These are phyloP conservation scores for Hiodon tergisus DNA, from an alignment of 2,113 vertebrate genomes.

Conservation along the genomic window DNA sequence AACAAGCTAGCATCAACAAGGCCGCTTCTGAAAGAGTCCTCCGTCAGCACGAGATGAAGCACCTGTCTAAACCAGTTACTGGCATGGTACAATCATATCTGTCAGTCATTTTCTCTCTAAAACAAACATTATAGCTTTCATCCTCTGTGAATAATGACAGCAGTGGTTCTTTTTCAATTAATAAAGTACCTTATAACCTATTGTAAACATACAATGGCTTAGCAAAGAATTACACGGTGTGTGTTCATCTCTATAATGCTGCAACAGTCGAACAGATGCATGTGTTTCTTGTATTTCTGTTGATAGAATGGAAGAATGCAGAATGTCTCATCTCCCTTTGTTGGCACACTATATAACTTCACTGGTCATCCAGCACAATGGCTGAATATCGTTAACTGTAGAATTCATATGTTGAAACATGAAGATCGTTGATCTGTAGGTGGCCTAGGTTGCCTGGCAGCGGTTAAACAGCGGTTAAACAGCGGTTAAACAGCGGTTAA, in stretches of 20 bases:
- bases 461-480: neutral
- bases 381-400: neutral
- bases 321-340: neutral
- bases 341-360: neutral
- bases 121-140: conserved; percentile 10
- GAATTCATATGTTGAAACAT: neutral
- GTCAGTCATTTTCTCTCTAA: conserved; percentile 4
- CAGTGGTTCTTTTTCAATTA: neutral
- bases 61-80: neutral
- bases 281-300: neutral
- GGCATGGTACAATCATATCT: neutral
- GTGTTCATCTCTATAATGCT: neutral
- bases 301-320: conserved; percentile 16
- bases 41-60: conserved; percentile 11
- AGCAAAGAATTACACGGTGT: neutral
- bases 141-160: neutral
- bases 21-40: neutral
- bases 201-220: neutral
- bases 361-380: neutral
- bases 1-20: neutral
- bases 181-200: neutral
- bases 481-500: neutral
- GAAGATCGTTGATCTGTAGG: neutral
- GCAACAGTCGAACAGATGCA: neutral
- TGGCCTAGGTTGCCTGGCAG: neutral